Evolutionary conservation across 2,113 vertebrate species (phyloP).

Genomic region (Mirounga angustirostris): DNA sequence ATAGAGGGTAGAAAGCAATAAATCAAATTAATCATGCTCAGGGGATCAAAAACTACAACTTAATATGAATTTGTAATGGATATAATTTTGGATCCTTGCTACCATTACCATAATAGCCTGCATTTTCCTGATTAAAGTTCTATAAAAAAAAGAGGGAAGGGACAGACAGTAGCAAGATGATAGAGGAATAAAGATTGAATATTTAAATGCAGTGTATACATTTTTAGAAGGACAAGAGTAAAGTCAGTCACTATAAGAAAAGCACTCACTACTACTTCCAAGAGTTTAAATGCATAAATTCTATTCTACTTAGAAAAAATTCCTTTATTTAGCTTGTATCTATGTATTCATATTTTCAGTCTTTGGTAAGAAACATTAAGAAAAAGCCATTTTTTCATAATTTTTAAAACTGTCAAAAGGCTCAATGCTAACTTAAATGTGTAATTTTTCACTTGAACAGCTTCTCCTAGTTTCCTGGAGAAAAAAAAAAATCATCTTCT

Average conservation of each 20-base stretch:
- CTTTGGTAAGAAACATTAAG: background rate
- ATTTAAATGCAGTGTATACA: background rate
- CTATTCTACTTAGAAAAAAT: background rate
- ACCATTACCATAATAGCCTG: background rate
- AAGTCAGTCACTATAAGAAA: background rate
- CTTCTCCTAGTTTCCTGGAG: background rate
- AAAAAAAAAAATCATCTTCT: background rate
- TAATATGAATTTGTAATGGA: background rate
- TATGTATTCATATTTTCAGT: background rate
- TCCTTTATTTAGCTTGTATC: background rate
- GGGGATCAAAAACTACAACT: background rate
- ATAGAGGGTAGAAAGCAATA: background rate
- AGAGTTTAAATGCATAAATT: background rate
- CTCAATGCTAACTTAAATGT: background rate
- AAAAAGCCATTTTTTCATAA: background rate
- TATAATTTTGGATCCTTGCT: background rate
- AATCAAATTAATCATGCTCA: background rate
- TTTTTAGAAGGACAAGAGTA: background rate
- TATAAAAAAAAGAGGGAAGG: background rate
- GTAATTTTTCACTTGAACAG: background rate
- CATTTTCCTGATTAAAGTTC: constrained; percentile 29
- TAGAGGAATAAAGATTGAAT: background rate
- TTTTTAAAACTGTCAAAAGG: background rate
- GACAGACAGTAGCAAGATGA: background rate
- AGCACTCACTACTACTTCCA: background rate